These are phyloP conservation scores for Zenarchopterus dispar DNA, from an alignment of 2,797 vertebrate species.

Conservation along the genomic window DNA sequence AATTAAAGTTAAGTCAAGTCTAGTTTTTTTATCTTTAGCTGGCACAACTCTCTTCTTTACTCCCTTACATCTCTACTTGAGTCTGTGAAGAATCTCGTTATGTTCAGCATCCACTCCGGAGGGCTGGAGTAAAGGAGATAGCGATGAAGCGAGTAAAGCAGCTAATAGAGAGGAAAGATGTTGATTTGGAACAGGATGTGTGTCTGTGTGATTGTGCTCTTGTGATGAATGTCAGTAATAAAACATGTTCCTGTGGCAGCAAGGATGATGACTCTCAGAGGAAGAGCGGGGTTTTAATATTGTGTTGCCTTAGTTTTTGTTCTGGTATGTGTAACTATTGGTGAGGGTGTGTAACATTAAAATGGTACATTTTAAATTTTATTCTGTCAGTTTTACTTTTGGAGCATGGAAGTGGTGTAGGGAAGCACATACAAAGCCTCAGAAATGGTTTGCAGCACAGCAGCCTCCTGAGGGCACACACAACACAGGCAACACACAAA, in stretches of 20 bases:
- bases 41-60: conserved; percentile 27
- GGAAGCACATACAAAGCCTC: conserved; percentile 37
- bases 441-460: conserved; percentile 27
- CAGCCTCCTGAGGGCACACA: conserved; percentile 39
- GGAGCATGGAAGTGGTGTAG: conserved; percentile 15
- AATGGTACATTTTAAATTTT: conserved; percentile 15
- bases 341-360: conserved; percentile 7
- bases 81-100: conserved; percentile 61
- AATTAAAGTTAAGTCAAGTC: conserved; percentile 26
- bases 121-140: conserved; percentile 58
- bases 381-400: conserved; percentile 43
- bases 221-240: conserved; percentile 72
- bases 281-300: conserved; percentile 39
- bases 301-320: conserved; percentile 42
- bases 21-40: conserved; percentile 32
- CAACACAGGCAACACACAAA: conserved; percentile 18
- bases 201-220: conserved; percentile 5
- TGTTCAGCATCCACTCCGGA: conserved; percentile 51
- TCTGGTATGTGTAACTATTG: conserved; percentile 1
- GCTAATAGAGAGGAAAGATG: conserved; percentile 69
- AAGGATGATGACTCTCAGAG: conserved; percentile 27
- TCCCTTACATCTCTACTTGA: conserved; percentile 11
- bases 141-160: conserved; percentile 58
- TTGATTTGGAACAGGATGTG: conserved; percentile 55
- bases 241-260: conserved; percentile 46